Base-by-base conservation (phyloP, 2,113 vertebrate genomes). In the Onychostoma macrolepis region DNA sequence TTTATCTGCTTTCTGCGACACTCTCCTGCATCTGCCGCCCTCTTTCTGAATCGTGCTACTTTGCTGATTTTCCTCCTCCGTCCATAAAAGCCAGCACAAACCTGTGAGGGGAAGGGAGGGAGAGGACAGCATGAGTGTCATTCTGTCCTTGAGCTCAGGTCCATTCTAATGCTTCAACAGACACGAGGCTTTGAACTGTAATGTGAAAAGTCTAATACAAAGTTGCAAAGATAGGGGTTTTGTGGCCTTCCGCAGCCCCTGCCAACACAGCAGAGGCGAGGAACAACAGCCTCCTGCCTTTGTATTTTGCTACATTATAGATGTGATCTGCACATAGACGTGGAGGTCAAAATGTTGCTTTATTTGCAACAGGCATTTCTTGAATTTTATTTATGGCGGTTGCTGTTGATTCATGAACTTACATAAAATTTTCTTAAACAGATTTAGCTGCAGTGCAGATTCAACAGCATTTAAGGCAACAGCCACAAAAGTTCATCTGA, bases 111-210 rank as follows among this genome's bases (percentile, higher is more conserved):
- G 43, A 80, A 19, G 33, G 21, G 8, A 84, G 19, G 41, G 30
- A 45, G 45, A 24, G 41, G 33, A 38, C 45, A 21, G 38, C 15
- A 30, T 26, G 45, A 38, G 8, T 24, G 36, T 61, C 81, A 56
- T 78, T 9, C 45, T 85, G 83, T 87, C 87, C 87, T 83, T 90
- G 85, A 77, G 80, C 45, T 80, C 8, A 26, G 15, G n/a, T 83
- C 38, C 36, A 75, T 79, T 83, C 72, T 61, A 48, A 83, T 48
- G 38, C 48, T 38, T 77, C 38, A 79, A 83, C 80, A 79, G 58
- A 65, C 13, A 65, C 17, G 63, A 38, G 78, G 12, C 84, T 85
- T 38, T 85, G 58, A 87, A 61, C 58, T 43, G 45, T 63, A 41
- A 65, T 80, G 61, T 24, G 28, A 45, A 26, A 48, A 88, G 28